Evolutionary conservation across 2,888 invertebrate genomes (phyloP).

Genomic region (Lacanobia oleracea): DNA sequence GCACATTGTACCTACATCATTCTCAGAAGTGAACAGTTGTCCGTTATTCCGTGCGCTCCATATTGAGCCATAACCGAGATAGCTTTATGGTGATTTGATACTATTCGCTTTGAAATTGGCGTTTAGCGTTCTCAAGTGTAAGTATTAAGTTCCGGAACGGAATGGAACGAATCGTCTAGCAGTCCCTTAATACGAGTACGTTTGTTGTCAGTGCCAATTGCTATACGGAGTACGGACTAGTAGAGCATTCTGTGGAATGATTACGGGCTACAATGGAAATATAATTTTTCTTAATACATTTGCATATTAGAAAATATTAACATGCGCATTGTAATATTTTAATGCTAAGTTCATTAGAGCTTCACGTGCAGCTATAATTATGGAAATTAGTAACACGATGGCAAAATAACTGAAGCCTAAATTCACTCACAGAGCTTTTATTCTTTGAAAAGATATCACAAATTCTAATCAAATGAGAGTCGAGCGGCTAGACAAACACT

Average conservation of each 20-base stretch:
- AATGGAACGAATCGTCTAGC: conserved; percentile 65
- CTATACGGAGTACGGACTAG: conserved; percentile 38
- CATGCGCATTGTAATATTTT: conserved; percentile 31
- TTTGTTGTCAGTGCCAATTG: conserved; percentile 63
- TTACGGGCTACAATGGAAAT: conserved; percentile 44
- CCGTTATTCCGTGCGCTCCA: conserved; percentile 85
- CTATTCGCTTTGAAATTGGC: conserved; percentile 87
- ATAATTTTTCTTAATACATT: conserved; percentile 43
- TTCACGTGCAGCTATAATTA: neutral
- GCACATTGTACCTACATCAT: conserved; percentile 79
- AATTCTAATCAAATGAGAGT: conserved; percentile 43
- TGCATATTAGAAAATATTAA: conserved; percentile 33
- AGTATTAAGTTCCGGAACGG: conserved; percentile 68
- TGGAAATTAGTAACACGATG: conserved; percentile 25
- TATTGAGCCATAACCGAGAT: conserved; percentile 81
- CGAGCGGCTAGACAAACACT: conserved; percentile 54
- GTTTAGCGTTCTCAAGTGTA: conserved; percentile 79
- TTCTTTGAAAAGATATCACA: conserved; percentile 34
- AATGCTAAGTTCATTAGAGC: conserved; percentile 40
- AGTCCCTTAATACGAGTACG: conserved; percentile 58
- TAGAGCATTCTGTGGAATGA: conserved; percentile 45
- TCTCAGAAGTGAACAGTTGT: conserved; percentile 75
- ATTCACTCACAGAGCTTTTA: conserved; percentile 12
- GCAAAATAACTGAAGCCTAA: conserved; percentile 14
- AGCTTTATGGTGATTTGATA: conserved; percentile 90